Percentiles rank a stretch among this genome's conserved stretches.
Evolutionary conservation across 2,113 vertebrate genomes (phyloP).

Genomic region (Peromyscus leucopus): DNA sequence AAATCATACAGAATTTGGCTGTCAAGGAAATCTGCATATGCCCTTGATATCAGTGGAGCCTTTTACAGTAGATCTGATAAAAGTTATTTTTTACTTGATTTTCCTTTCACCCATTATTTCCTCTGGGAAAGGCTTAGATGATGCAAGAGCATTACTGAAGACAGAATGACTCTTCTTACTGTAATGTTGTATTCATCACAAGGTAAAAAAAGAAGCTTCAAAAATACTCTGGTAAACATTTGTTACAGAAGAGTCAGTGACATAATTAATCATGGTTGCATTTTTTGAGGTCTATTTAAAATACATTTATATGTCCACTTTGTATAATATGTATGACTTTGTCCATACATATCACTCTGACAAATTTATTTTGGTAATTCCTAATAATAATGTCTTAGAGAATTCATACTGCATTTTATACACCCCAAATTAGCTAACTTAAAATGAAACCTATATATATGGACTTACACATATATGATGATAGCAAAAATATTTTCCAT

Average conservation of each 20-base stretch:
- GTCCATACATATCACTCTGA: slow-evolving; percentile 22
- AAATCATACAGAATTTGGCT: slow-evolving; percentile 54
- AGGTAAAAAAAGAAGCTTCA: slow-evolving; percentile 72
- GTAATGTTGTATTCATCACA: slow-evolving; percentile 79
- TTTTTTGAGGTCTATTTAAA: slow-evolving; percentile 56
- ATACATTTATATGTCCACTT: slow-evolving; percentile 68
- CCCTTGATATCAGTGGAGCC: slow-evolving; percentile 68
- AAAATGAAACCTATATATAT: not conserved
- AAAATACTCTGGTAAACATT: slow-evolving; percentile 74
- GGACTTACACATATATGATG: not conserved
- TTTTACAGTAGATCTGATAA: slow-evolving; percentile 74
- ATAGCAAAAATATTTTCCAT: not conserved
- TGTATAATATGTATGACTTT: slow-evolving; percentile 37
- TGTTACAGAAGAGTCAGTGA: not conserved
- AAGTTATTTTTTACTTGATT: slow-evolving; percentile 67
- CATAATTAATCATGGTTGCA: not conserved
- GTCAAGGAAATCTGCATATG: slow-evolving; percentile 66
- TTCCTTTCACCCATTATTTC: slow-evolving; percentile 73
- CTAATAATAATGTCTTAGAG: not conserved
- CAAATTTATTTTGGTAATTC: slow-evolving; percentile 23
- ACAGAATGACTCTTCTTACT: slow-evolving; percentile 79
- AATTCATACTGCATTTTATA: not conserved
- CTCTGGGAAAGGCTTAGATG: slow-evolving; percentile 71
- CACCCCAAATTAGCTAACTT: not conserved
- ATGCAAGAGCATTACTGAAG: slow-evolving; percentile 72